Conservation (phyloP, 1,140 invertebrate species). For the Hirudo medicinalis region DNA sequence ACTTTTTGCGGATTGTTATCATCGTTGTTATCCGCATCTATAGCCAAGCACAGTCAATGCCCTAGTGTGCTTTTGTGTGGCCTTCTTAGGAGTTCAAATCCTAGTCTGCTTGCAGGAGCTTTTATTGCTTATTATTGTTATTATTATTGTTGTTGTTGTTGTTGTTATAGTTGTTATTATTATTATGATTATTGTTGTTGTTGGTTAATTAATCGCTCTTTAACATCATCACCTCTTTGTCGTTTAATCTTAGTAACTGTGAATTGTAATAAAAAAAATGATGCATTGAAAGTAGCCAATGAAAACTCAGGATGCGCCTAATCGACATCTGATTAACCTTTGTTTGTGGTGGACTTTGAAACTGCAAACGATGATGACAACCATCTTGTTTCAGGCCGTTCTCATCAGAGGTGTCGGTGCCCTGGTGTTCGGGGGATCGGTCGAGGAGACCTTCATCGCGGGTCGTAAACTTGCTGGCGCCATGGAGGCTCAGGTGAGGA, state of each 20-base stretch:
- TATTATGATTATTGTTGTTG: too few species aligned
- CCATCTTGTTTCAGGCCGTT: conserved; percentile 51
- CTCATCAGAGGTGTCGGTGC: conserved; percentile 84
- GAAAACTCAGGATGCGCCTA: too few species aligned
- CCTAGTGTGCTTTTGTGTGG: background rate
- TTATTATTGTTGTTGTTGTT: background rate
- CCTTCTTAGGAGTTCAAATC: too few species aligned
- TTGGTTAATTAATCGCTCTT: too few species aligned
- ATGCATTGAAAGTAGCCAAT: too few species aligned
- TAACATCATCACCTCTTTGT: too few species aligned
- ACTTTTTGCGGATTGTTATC: background rate
- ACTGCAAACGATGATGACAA: too few species aligned
- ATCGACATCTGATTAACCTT: too few species aligned
- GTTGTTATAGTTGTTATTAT: background rate
- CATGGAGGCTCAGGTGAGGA: conserved; percentile 59
- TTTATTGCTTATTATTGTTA: background rate
- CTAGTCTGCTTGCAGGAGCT: background rate
- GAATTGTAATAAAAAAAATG: too few species aligned
- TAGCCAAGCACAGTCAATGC: background rate
- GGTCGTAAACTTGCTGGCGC: conserved; percentile 69
- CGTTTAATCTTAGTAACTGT: too few species aligned
- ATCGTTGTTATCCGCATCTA: background rate
- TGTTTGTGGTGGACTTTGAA: too few species aligned
- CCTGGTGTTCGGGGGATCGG: conserved; percentile 82
- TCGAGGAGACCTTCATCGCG: conserved; percentile 90